A percentile compares a stretch with the other conserved stretches of the same genome.
Conservation (phyloP, 2,797 vertebrate species). For the Agapornis canus region DNA sequence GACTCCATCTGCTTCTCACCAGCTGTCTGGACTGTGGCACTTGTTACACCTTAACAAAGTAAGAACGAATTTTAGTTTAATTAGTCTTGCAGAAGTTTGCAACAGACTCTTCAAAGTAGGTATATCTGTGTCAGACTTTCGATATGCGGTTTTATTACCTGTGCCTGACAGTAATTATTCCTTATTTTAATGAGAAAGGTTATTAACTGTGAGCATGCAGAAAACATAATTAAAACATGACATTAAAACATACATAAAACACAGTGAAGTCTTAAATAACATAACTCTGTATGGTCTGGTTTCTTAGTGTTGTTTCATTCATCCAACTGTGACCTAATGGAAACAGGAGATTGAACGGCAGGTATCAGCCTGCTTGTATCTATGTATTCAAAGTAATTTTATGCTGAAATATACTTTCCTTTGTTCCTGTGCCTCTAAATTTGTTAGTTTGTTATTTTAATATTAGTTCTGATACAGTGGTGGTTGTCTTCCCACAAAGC, state of each 20-base stretch:
- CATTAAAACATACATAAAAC: not conserved
- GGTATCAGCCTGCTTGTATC: not conserved
- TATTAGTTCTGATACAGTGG: not conserved
- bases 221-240: not conserved
- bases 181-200: not conserved
- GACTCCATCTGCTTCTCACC: slow-evolving; percentile 85
- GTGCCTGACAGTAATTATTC: not conserved
- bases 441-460: not conserved
- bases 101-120: not conserved
- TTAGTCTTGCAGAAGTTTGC: not conserved
- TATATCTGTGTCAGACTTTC: not conserved
- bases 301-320: not conserved
- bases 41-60: slow-evolving; percentile 86
- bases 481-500: not conserved
- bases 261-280: not conserved
- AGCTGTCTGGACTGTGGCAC: slow-evolving; percentile 87
- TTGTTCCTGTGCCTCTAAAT: not conserved
- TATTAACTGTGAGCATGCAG: not conserved
- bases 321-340: not conserved
- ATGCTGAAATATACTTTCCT: not conserved
- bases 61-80: slow-evolving; percentile 32
- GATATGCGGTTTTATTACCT: not conserved
- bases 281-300: not conserved
- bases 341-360: not conserved
- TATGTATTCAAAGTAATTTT: not conserved